A percentile compares a stretch with the other conserved stretches of the same genome.
Conservation (phyloP, 2,888 invertebrate species). For the Sarcophaga subvicina region DNA sequence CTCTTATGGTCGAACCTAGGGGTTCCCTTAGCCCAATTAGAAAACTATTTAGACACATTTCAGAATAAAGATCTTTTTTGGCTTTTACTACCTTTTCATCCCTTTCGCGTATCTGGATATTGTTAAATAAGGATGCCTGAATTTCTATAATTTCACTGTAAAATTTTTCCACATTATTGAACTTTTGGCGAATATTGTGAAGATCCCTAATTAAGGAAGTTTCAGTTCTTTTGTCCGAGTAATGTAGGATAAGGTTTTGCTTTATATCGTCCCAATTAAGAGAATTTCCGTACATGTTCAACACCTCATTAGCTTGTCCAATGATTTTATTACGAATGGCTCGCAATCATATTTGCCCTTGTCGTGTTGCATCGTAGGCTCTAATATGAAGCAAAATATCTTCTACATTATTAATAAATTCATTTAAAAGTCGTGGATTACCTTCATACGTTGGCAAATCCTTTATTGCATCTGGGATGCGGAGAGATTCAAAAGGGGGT, state of each 20-base stretch:
- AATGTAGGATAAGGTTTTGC: no score
- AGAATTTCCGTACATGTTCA: no score
- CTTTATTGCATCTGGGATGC: conserved; percentile 16
- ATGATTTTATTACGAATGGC: no score
- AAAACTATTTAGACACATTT: conserved; percentile 71
- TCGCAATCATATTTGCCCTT: no score
- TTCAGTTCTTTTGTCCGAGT: no score
- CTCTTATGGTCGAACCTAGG: conserved; percentile 69
- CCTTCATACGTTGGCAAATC: neutral
- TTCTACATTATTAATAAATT: neutral
- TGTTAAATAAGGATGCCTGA: conserved; percentile 68
- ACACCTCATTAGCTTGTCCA: no score
- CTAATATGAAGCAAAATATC: no score
- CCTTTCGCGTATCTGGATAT: conserved; percentile 67
- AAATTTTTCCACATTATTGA: conserved; percentile 66
- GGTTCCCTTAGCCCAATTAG: conserved; percentile 69
- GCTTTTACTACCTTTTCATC: conserved; percentile 62
- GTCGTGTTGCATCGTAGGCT: no score
- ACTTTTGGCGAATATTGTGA: conserved; percentile 57
- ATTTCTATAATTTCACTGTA: conserved; percentile 70
- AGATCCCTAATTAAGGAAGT: conserved; percentile 17
- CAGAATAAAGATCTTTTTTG: conserved; percentile 66
- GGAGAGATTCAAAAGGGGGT: neutral
- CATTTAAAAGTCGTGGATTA: neutral
- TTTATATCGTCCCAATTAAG: no score